A percentile compares a stretch with the other conserved stretches of the same genome.
These are phyloP conservation scores for Apodemia zela DNA, from an alignment of 2,888 invertebrate genomes.

Conservation along the genomic window DNA sequence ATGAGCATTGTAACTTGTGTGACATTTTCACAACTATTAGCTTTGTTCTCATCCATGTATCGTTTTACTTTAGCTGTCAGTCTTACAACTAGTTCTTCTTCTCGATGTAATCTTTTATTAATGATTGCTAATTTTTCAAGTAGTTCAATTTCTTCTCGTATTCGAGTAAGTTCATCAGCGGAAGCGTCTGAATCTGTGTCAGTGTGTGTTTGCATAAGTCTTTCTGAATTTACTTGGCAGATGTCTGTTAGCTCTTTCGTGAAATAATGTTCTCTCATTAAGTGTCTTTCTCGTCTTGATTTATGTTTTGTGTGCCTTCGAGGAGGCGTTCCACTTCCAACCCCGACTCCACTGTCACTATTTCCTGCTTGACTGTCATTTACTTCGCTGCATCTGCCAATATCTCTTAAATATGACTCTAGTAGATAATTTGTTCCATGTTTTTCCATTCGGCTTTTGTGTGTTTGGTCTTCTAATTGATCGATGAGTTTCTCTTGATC, in stretches of 20 bases:
- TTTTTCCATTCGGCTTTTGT: conserved; percentile 85
- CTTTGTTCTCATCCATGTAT: conserved; percentile 77
- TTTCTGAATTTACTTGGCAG: conserved; percentile 74
- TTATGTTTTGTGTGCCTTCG: conserved; percentile 75
- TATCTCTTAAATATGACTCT: conserved; percentile 84
- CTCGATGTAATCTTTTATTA: conserved; percentile 86
- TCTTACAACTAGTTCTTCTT: conserved; percentile 86
- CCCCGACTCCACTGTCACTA: conserved; percentile 85
- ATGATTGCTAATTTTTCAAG: conserved; percentile 86
- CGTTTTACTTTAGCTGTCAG: conserved; percentile 83
- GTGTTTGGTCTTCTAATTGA: conserved; percentile 88
- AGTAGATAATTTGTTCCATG: conserved; percentile 90
- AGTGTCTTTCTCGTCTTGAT: conserved; percentile 74
- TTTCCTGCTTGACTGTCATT: conserved; percentile 82
- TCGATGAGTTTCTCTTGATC: conserved; percentile 90
- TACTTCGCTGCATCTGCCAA: conserved; percentile 65
- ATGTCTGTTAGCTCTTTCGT: conserved; percentile 77
- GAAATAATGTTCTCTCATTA: conserved; percentile 78
- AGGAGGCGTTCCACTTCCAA: conserved; percentile 83
- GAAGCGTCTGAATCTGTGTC: conserved; percentile 75
- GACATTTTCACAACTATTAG: conserved; percentile 69
- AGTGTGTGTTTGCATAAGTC: conserved; percentile 62
- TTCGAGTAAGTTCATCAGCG: conserved; percentile 76
- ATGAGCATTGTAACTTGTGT: conserved; percentile 70
- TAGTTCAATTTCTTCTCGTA: conserved; percentile 84